phyloP scores from a whole-genome alignment of 2,113 vertebrate genomes.

The Anseranas semipalmata region DNA sequence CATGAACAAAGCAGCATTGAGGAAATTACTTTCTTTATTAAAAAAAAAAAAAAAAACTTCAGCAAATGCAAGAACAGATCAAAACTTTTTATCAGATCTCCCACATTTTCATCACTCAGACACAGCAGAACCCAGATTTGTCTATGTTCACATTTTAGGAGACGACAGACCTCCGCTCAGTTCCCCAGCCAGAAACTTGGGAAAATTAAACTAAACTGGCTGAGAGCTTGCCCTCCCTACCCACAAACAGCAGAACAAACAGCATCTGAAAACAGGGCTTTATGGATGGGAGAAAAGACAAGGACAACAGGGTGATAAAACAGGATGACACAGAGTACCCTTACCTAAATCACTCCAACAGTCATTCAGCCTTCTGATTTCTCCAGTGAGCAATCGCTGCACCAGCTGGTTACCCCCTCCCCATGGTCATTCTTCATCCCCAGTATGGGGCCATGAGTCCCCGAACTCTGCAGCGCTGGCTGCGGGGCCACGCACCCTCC shows the following conservation, averaged over 20 bases:
- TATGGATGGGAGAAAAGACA: background rate
- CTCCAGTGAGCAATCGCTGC: background rate
- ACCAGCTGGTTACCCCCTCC: background rate
- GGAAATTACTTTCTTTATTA: background rate
- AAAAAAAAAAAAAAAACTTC: background rate
- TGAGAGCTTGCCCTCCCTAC: background rate
- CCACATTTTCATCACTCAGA: background rate
- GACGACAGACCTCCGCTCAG: background rate
- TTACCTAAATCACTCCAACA: background rate
- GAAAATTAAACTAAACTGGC: background rate
- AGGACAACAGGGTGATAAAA: background rate
- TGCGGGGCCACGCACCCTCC: background rate
- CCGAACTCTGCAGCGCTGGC: background rate
- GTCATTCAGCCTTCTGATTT: background rate
- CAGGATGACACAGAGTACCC: background rate
- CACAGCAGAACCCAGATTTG: background rate
- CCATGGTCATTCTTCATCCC: background rate
- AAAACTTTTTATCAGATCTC: slow-evolving; percentile 24
- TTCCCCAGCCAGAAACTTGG: background rate
- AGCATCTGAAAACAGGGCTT: background rate
- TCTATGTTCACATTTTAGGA: background rate
- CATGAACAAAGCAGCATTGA: slow-evolving; percentile 18
- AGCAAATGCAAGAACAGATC: background rate
- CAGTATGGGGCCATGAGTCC: background rate
- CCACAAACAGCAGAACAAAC: background rate